Conservation (phyloP, 2,888 invertebrate genomes). For the Scaeva pyrastri region DNA sequence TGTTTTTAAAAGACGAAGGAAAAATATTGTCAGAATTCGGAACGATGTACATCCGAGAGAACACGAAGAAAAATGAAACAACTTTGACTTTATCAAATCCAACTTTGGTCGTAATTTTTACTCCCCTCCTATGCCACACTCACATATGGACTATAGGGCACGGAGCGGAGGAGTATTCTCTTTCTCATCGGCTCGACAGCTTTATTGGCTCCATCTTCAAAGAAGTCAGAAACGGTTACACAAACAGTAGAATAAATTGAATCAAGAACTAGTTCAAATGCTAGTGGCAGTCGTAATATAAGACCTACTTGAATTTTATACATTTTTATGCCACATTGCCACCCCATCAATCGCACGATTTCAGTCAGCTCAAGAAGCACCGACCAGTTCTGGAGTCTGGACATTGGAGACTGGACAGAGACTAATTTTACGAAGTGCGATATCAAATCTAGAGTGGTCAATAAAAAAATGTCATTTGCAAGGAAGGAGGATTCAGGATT, state of each 20-base stretch:
- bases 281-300: conserved; percentile 68
- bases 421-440: conserved; percentile 75
- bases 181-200: conserved; percentile 64
- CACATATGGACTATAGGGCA: conserved; percentile 35
- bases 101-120: conserved; percentile 75
- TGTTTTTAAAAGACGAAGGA: conserved; percentile 59
- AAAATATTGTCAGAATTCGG: conserved; percentile 54
- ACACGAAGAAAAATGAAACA: conserved; percentile 47
- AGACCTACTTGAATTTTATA: conserved; percentile 73
- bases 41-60: conserved; percentile 65
- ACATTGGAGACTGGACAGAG: conserved; percentile 74
- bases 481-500: conserved; percentile 67
- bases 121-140: conserved; percentile 47
- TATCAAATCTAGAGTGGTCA: conserved; percentile 75
- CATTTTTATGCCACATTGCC: conserved; percentile 73
- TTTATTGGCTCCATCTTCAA: conserved; percentile 73
- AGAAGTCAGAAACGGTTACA: conserved; percentile 64
- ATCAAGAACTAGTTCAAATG: conserved; percentile 62
- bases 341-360: conserved; percentile 72
- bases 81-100: conserved; percentile 76
- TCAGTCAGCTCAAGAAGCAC: conserved; percentile 60
- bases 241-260: conserved; percentile 75
- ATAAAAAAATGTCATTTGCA: conserved; percentile 74
- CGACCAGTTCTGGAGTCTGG: conserved; percentile 65
- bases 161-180: conserved; percentile 48